Percentiles rank a stretch among this genome's conserved stretches.
Conservation (phyloP, 2,888 invertebrate genomes). For the Gonocerus acuteangulatus region DNA sequence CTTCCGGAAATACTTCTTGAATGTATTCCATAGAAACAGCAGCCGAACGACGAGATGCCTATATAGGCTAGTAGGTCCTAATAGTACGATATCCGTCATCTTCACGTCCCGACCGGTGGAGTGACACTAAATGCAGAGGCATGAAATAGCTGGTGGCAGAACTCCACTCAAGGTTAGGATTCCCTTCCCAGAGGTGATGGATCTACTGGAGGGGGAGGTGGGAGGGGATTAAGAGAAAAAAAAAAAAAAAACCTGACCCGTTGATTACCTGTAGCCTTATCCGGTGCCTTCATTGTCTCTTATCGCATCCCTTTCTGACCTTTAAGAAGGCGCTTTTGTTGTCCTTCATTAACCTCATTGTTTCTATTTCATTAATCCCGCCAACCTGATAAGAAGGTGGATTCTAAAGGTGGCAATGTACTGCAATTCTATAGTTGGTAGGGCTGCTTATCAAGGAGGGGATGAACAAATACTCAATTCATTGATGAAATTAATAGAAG, state of each 20-base stretch:
- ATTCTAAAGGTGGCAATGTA: too few relatives aligned
- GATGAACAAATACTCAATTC: too few relatives aligned
- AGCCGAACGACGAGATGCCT: conserved; percentile 2
- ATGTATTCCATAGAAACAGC: conserved; percentile 13
- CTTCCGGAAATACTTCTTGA: conserved; percentile 2
- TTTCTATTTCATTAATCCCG: not conserved
- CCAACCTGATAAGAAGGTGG: too few relatives aligned
- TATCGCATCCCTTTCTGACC: not conserved
- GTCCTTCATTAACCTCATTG: not conserved
- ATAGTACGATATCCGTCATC: conserved; percentile 14
- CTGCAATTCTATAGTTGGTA: too few relatives aligned
- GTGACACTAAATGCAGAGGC: conserved; percentile 5
- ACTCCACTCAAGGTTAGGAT: conserved; percentile 3
- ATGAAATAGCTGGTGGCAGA: not conserved
- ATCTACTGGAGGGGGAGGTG: not conserved
- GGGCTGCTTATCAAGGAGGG: too few relatives aligned
- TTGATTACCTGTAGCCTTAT: conserved; percentile 12
- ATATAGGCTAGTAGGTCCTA: conserved; percentile 2
- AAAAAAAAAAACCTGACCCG: conserved; percentile 3
- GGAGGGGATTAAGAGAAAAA: not conserved
- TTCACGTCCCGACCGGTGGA: not conserved
- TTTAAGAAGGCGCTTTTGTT: conserved; percentile 4
- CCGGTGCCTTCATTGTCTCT: conserved; percentile 1
- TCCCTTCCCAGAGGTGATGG: conserved; percentile 6
- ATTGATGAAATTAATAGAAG: too few relatives aligned